Evolutionary conservation across 1,140 invertebrate species (phyloP).

Genomic region (Ips nitidus): DNA sequence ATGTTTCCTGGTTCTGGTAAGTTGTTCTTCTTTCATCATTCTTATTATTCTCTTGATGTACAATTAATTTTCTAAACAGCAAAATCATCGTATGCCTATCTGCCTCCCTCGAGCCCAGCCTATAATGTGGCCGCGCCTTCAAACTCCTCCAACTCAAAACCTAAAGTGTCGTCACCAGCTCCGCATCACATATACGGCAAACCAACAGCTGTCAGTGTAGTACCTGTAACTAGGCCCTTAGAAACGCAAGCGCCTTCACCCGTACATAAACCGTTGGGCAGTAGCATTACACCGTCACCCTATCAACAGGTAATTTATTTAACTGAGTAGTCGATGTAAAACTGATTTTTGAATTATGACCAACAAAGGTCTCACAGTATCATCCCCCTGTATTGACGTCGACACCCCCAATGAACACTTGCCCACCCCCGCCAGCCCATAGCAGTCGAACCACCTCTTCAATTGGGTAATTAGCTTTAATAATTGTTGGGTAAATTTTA

Average conservation of each 20-base stretch:
- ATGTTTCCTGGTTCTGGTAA: conserved; percentile 43
- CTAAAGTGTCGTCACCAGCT: conserved; percentile 76
- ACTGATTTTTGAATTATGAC: background rate
- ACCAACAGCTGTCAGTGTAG: conserved; percentile 64
- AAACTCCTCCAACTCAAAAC: conserved; percentile 56
- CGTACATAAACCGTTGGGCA: conserved; percentile 55
- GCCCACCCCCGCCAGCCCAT: conserved; percentile 60
- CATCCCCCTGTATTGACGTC: conserved; percentile 55
- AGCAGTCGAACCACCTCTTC: conserved; percentile 51
- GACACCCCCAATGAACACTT: conserved; percentile 48
- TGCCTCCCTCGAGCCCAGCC: conserved; percentile 37
- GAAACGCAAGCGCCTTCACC: conserved; percentile 40
- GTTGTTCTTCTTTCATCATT: background rate
- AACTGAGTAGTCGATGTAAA: too few relatives aligned
- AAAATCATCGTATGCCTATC: conserved; percentile 40
- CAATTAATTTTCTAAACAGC: conserved; percentile 19
- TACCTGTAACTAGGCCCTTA: conserved; percentile 56
- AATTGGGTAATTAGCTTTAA: conserved; percentile 5
- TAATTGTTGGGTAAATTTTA: too few relatives aligned
- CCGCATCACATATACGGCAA: conserved; percentile 78
- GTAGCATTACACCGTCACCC: conserved; percentile 64
- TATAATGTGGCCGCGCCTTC: conserved; percentile 41
- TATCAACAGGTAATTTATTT: conserved; percentile 57
- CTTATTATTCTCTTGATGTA: background rate
- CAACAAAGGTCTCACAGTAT: conserved; percentile 56